Percentiles rank a stretch among this genome's conserved stretches.
Evolutionary conservation across 1,140 invertebrate genomes (phyloP).

Genomic region (Centruroides sculpturatus): DNA sequence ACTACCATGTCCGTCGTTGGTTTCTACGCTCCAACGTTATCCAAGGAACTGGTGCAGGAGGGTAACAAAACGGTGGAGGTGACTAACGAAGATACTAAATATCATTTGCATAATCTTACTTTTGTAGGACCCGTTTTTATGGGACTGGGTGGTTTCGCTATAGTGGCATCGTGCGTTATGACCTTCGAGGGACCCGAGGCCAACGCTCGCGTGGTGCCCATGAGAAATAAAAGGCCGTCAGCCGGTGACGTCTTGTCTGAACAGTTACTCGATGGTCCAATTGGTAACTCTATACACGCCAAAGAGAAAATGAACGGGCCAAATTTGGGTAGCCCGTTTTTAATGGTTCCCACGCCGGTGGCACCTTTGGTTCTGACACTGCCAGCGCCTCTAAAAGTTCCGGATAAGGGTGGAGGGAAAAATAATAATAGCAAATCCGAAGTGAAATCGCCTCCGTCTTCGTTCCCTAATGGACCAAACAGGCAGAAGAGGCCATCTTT

Average conservation of each 20-base stretch:
- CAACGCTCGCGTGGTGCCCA: neutral
- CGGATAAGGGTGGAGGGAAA: slow-evolving; percentile 8
- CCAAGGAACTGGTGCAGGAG: slow-evolving; percentile 53
- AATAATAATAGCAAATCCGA: no score
- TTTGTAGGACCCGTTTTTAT: slow-evolving; percentile 84
- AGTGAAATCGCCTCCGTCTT: slow-evolving; percentile 3
- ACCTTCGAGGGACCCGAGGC: slow-evolving; percentile 53
- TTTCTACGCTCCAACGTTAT: slow-evolving; percentile 49
- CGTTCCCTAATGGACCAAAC: slow-evolving; percentile 4
- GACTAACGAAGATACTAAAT: slow-evolving; percentile 7
- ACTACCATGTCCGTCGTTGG: slow-evolving; percentile 78
- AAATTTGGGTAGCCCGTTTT: slow-evolving; percentile 6
- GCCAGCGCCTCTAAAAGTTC: neutral
- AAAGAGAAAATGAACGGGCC: neutral
- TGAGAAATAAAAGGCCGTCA: neutral
- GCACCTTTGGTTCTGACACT: neutral
- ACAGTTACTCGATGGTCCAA: neutral
- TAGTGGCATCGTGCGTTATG: slow-evolving; percentile 85
- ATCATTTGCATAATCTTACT: slow-evolving; percentile 70
- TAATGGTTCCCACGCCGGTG: slow-evolving; percentile 1
- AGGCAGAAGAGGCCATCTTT: neutral
- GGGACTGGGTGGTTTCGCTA: slow-evolving; percentile 83
- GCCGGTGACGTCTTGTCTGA: slow-evolving; percentile 1
- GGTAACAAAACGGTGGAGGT: slow-evolving; percentile 55
- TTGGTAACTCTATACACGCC: neutral